Conservation (phyloP, 2,113 vertebrate genomes). For the Sturnira hondurensis region DNA sequence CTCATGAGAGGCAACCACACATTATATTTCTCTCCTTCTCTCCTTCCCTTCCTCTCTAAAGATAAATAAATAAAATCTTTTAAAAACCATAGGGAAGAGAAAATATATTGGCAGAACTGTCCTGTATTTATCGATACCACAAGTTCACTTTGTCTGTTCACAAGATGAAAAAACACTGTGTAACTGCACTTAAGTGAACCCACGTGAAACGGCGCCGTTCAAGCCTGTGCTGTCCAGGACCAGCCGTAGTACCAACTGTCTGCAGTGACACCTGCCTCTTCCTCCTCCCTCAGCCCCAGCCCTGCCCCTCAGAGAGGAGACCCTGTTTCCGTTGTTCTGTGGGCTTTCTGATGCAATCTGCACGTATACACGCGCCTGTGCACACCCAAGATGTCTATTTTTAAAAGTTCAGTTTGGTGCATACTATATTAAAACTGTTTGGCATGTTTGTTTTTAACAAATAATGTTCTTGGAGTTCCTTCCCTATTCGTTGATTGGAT, state of each 20-base stretch:
- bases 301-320: not conserved
- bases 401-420: not conserved
- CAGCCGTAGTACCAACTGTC: not conserved
- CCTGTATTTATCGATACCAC: not conserved
- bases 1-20: no score
- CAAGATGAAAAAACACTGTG: not conserved
- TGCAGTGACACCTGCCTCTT: not conserved
- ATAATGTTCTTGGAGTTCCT: not conserved
- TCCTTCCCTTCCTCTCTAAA: no score
- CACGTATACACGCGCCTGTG: not conserved
- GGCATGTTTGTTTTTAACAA: not conserved
- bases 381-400: not conserved
- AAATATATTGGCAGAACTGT: not conserved
- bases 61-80: no score
- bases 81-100: not conserved
- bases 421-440: not conserved
- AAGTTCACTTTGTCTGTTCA: not conserved
- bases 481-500: not conserved
- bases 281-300: not conserved
- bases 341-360: not conserved
- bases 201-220: not conserved
- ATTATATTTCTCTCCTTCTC: no score
- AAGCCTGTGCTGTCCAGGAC: not conserved
- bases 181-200: not conserved
- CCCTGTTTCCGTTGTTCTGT: not conserved